phyloP scores from a whole-genome alignment of 2,888 invertebrate genomes.

The Aporophyla lueneburgensis region DNA sequence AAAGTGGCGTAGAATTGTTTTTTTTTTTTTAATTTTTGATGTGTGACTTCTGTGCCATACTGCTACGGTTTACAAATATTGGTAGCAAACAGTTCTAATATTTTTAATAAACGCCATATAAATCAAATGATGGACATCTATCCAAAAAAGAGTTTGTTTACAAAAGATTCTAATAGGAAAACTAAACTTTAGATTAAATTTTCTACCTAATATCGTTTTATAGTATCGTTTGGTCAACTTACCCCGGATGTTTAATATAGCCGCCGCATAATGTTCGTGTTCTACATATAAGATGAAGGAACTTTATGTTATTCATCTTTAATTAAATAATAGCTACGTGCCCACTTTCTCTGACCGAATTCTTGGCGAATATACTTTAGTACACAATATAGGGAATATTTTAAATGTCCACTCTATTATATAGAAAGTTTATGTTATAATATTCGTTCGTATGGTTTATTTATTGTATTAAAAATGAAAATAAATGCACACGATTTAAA shows the following conservation, averaged over 20 bases:
- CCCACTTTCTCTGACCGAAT: constrained; percentile 79
- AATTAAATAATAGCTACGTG: constrained; percentile 53
- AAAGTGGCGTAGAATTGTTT: not conserved
- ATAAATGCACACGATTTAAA: constrained; percentile 22
- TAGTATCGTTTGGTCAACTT: constrained; percentile 42
- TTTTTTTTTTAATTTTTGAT: not conserved
- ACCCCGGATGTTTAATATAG: constrained; percentile 68
- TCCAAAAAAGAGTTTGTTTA: constrained; percentile 16
- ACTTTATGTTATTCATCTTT: constrained; percentile 75
- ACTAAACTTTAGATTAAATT: not conserved
- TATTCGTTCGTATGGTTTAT: not conserved
- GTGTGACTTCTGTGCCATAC: not conserved
- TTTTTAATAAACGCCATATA: not conserved
- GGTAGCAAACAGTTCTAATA: not conserved
- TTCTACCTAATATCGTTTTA: not conserved
- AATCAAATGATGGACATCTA: not conserved
- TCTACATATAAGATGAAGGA: constrained; percentile 70
- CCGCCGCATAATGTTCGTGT: constrained; percentile 63
- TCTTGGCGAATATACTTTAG: constrained; percentile 33
- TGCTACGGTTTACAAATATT: not conserved
- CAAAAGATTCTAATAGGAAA: not conserved
- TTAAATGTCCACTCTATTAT: constrained; percentile 6
- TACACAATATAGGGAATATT: not conserved
- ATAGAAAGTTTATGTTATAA: constrained; percentile 10
- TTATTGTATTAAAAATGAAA: constrained; percentile 12